Evolutionary conservation across 1,140 invertebrate species (phyloP), one percentile per base, ranked within the genome.

Genomic region (Formica selysi): DNA sequence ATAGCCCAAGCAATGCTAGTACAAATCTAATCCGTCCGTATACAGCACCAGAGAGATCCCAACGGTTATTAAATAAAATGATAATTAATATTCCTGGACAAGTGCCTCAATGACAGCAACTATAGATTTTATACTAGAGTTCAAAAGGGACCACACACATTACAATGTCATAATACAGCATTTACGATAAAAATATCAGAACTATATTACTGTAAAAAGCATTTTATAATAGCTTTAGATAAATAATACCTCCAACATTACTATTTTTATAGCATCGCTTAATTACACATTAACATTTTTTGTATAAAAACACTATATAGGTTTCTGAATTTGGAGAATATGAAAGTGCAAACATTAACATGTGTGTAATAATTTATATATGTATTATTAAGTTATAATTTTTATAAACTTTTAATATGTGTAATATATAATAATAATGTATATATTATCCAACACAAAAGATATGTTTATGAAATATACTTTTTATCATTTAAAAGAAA

Each of bases 21-120:
- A 1, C n/a, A 32, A 80, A 84, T 70, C 59, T 36, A 76, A 67
- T 79, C 57, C 87, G 92, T 87, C 92, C 92, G 32, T 90, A 90
- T 41, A 93, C 92, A 57, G 92, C 92, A 26, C 92, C 92, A 44
- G 87, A 67, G 78, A 68, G 76, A 64, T 87, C 89, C 0, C 87
- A 89, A 68, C 71, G 57, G 65, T 74, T 74, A 59, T 38, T 86
- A 41, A 79, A 80, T 59, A 86, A 89, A 76, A 73, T 74, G 54
- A 61, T 86, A 83, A 79, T 87, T 54, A 92, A 87, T 11, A 93
- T 93, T 84, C 92, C 92, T 65, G 92, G 92, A 62, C 92, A 93
- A 91, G 91, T 93, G 76, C 85, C 74, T 87, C 81, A 92, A 36
- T 81, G 67, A 91, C 76, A 59, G 84, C 16, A 76, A 61, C 38